Conservation (phyloP, 2,797 vertebrate genomes). For the Cyprinella venusta region DNA sequence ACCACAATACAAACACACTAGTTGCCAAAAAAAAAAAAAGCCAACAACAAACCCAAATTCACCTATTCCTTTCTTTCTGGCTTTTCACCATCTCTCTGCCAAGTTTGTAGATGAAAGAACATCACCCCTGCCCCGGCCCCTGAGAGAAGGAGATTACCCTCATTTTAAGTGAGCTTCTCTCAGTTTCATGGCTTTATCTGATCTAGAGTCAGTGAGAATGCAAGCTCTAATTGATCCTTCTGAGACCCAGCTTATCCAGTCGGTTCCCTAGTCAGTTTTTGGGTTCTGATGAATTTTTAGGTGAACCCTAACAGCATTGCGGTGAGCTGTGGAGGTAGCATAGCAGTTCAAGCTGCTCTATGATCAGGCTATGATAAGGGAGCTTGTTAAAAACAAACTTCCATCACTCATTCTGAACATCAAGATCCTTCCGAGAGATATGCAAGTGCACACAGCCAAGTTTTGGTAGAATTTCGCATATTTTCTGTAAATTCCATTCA, state of each 20-base stretch:
- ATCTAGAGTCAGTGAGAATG: conserved; percentile 63
- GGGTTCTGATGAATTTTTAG: conserved; percentile 34
- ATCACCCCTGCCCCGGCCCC: conserved; percentile 48
- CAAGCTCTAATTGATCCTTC: conserved; percentile 48
- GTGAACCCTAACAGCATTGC: conserved; percentile 8
- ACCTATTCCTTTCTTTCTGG: conserved; percentile 15
- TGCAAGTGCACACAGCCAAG: neutral
- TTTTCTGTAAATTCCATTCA: neutral
- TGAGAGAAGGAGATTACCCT: conserved; percentile 61
- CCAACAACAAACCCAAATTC: neutral
- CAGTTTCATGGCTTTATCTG: conserved; percentile 69
- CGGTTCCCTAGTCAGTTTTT: conserved; percentile 48
- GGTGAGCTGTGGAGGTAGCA: neutral
- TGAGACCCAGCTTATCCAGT: conserved; percentile 55
- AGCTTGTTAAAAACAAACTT: conserved; percentile 34
- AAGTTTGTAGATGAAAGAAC: conserved; percentile 51
- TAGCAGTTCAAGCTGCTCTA: conserved; percentile 12
- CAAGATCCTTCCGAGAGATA: neutral
- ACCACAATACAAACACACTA: neutral
- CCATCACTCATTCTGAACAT: neutral
- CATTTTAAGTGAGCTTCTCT: conserved; percentile 66
- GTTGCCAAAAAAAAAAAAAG: neutral
- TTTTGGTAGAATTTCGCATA: neutral
- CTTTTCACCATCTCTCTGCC: conserved; percentile 20
- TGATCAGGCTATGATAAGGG: conserved; percentile 26